Conservation (phyloP, 92 coral and sea anemone species). For the Virgularia gustaviana region DNA sequence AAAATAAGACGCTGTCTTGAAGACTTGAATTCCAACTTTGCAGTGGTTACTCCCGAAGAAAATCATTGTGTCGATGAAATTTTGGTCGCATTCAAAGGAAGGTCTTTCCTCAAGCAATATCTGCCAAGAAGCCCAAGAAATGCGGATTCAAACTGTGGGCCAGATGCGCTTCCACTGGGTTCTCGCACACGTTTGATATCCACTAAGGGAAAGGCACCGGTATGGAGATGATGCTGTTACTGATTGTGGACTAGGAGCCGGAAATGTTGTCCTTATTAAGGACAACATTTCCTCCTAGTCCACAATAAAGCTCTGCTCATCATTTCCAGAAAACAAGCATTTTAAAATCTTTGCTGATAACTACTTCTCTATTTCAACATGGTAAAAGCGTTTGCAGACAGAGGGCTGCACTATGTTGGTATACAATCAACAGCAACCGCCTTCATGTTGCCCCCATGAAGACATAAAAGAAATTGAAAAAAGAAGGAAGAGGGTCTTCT, state of each 20-base stretch:
- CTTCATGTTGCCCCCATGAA: constrained; percentile 8
- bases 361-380: too few relatives aligned
- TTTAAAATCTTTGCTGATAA: constrained; percentile 12
- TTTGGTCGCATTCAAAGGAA: constrained; percentile 8
- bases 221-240: constrained; percentile 2
- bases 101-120: background rate
- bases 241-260: constrained; percentile 9
- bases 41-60: background rate
- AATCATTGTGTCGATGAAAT: constrained; percentile 4
- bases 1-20: constrained; percentile 6
- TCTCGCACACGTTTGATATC: constrained; percentile 5
- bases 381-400: too few relatives aligned
- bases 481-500: constrained; percentile 6
- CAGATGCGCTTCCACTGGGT: constrained; percentile 13
- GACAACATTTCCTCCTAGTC: too few relatives aligned
- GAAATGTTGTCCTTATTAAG: constrained; percentile 7
- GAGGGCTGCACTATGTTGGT: too few relatives aligned
- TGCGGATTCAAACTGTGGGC: constrained; percentile 23
- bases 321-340: background rate
- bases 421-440: background rate
- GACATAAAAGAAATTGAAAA: background rate
- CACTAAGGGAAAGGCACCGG: constrained; percentile 14
- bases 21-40: constrained; percentile 2
- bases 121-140: constrained; percentile 12
- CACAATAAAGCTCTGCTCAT: background rate